A percentile compares a stretch with the other conserved stretches of the same genome.
These are phyloP conservation scores for Dasyornis broadbenti DNA, from an alignment of 2,113 vertebrate genomes.

Conservation along the genomic window DNA sequence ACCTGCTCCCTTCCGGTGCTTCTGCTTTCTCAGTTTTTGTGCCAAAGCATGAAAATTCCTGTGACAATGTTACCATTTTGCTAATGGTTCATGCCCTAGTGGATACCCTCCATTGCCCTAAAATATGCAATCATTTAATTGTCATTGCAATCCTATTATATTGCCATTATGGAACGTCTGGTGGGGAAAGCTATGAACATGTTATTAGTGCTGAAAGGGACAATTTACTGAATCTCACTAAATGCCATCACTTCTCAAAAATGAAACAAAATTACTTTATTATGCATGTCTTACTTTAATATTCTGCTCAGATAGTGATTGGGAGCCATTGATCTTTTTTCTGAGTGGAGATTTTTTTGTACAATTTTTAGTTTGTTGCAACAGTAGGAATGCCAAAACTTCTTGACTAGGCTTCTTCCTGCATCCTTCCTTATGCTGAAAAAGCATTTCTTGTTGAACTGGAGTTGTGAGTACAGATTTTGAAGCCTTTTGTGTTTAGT, in stretches of 20 bases:
- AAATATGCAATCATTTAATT: constrained; percentile 76
- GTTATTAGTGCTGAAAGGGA: constrained; percentile 71
- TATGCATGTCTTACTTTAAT: constrained; percentile 37
- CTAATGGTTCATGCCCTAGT: constrained; percentile 57
- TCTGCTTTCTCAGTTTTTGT: constrained; percentile 8
- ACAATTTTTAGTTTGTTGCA: not conserved
- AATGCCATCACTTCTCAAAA: constrained; percentile 63
- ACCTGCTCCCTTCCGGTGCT: not conserved
- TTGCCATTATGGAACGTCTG: constrained; percentile 64
- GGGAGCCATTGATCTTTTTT: not conserved
- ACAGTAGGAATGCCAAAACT: not conserved
- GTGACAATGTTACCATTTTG: constrained; percentile 24
- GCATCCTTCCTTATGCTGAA: too few relatives aligned
- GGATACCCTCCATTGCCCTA: constrained; percentile 65
- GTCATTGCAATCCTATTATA: constrained; percentile 74
- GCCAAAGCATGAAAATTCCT: constrained; percentile 39
- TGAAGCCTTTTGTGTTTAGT: not conserved
- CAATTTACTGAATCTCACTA: constrained; percentile 65
- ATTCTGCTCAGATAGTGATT: constrained; percentile 21
- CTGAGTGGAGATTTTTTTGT: not conserved
- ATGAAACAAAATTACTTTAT: constrained; percentile 64
- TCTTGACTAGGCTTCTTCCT: not conserved
- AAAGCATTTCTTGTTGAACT: not conserved
- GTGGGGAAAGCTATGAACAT: constrained; percentile 66
- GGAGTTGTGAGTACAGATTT: not conserved